Conservation (phyloP, 2,888 invertebrate species). For the Eilema griseolum region DNA sequence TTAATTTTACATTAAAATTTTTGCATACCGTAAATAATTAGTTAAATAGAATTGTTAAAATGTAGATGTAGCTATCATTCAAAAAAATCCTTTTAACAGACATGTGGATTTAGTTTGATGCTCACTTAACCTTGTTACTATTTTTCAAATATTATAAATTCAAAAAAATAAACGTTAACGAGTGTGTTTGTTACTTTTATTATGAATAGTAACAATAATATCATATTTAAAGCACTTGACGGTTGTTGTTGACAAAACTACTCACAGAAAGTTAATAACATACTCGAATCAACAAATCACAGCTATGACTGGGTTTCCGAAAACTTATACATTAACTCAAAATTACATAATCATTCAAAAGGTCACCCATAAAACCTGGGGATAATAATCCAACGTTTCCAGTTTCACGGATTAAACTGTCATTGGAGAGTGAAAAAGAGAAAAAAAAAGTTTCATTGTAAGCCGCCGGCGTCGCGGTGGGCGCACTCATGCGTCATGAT, state of each 20-base stretch:
- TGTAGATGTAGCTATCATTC: background rate
- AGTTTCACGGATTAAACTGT: conserved; percentile 66
- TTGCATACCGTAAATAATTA: background rate
- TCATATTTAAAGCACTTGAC: background rate
- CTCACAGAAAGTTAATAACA: conserved; percentile 6
- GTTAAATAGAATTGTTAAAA: background rate
- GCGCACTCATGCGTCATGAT: conserved; percentile 82
- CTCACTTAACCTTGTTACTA: background rate
- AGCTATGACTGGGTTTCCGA: background rate
- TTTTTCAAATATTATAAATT: background rate
- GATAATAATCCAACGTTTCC: conserved; percentile 64
- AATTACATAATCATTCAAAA: conserved; percentile 42
- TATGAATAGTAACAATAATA: too few species aligned
- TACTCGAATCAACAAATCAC: background rate
- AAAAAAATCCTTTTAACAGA: background rate
- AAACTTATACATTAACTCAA: conserved; percentile 24
- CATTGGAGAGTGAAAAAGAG: conserved; percentile 48
- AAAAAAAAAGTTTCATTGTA: conserved; percentile 54
- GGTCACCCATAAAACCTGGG: conserved; percentile 43
- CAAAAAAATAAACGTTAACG: too few species aligned
- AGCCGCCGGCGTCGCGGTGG: conserved; percentile 69
- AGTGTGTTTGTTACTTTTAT: too few species aligned
- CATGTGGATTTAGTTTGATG: background rate
- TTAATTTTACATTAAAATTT: background rate
- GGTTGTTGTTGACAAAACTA: background rate